phyloP scores from a whole-genome alignment of 2,888 invertebrate genomes.

The Idaea aversata region DNA sequence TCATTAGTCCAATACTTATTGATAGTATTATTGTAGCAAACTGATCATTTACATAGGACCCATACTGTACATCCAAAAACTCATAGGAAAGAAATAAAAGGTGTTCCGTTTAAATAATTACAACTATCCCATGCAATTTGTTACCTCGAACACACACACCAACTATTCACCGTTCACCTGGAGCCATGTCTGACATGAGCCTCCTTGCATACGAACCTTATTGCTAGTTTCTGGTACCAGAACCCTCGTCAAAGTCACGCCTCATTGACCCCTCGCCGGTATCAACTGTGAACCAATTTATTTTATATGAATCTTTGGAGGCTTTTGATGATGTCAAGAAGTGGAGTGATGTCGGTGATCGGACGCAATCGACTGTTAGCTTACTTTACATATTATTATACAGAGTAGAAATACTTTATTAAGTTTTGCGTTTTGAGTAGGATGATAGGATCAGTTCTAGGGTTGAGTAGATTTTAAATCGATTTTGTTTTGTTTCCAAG shows the following conservation, averaged over 20 bases:
- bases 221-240: slow-evolving; percentile 7
- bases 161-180: neutral
- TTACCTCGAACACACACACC: slow-evolving; percentile 5
- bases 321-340: slow-evolving; percentile 65
- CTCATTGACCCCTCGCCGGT: slow-evolving; percentile 71
- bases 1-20: too few species aligned
- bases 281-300: slow-evolving; percentile 75
- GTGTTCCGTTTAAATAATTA: neutral
- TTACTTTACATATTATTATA: slow-evolving; percentile 13
- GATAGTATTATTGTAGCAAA: too few species aligned
- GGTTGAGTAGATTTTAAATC: neutral
- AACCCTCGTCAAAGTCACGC: slow-evolving; percentile 77
- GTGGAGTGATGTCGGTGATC: slow-evolving; percentile 53
- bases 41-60: too few species aligned
- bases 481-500: too few species aligned
- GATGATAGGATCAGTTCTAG: neutral
- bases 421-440: neutral
- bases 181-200: neutral
- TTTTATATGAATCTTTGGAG: slow-evolving; percentile 73
- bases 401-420: neutral
- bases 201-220: neutral
- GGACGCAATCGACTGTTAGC: slow-evolving; percentile 25
- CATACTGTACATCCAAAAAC: neutral
- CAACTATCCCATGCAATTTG: neutral
- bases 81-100: neutral